These are phyloP conservation scores for Cremastinae sp. DNA, from an alignment of 2,888 invertebrate genomes.

Conservation along the genomic window DNA sequence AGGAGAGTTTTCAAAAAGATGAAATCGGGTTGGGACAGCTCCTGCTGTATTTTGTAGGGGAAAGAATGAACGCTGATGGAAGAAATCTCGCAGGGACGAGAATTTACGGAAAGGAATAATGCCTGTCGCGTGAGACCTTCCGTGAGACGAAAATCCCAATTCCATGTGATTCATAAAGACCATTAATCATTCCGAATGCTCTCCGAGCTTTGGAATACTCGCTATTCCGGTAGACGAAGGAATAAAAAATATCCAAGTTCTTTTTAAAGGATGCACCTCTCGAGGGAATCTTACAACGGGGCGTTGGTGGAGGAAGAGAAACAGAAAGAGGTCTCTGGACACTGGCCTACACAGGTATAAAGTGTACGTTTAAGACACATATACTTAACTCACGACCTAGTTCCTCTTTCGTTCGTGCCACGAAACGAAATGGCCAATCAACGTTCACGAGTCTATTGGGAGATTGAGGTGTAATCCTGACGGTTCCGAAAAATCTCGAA, in stretches of 20 bases:
- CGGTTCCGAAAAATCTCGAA: slow-evolving; percentile 26
- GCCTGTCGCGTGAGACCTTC: slow-evolving; percentile 50
- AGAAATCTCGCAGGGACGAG: slow-evolving; percentile 45
- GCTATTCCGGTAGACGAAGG: slow-evolving; percentile 24
- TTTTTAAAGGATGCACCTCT: slow-evolving; percentile 55
- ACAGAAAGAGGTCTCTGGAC: slow-evolving; percentile 33
- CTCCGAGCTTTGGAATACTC: slow-evolving; percentile 36
- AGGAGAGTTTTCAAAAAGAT: too few species aligned
- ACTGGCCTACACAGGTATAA: slow-evolving; percentile 2
- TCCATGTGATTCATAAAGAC: slow-evolving; percentile 69
- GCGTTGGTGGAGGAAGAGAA: slow-evolving; percentile 28
- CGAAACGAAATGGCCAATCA: slow-evolving; percentile 58
- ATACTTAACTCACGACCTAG: slow-evolving; percentile 30
- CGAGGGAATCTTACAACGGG: slow-evolving; percentile 29
- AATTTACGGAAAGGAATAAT: not conserved
- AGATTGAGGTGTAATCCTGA: slow-evolving; percentile 33
- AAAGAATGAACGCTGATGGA: slow-evolving; percentile 23
- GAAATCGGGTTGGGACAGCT: slow-evolving; percentile 14
- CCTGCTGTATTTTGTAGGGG: not conserved
- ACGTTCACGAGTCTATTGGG: slow-evolving; percentile 53
- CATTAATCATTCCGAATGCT: slow-evolving; percentile 67
- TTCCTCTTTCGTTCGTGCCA: slow-evolving; percentile 43
- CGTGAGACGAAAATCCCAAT: slow-evolving; percentile 63
- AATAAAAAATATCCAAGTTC: slow-evolving; percentile 53
- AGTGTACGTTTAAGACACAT: not conserved